Evolutionary conservation across 2,797 vertebrate genomes (phyloP), one percentile per base, ranked within the genome.

Genomic region (Aulostomus chinensis): DNA sequence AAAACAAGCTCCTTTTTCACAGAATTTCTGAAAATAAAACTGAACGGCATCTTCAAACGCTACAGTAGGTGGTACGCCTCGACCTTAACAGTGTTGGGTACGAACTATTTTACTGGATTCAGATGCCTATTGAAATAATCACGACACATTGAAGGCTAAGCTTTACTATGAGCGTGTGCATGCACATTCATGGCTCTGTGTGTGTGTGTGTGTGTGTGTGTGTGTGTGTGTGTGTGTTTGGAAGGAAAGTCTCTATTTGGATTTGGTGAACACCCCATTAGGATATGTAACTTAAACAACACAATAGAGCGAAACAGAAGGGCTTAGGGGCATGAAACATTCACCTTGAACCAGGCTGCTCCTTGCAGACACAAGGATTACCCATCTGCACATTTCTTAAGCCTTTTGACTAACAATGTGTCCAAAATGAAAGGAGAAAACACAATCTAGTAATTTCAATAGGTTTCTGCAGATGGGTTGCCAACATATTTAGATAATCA

Each of bases 381-480:
- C 89, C 92, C 92, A 93, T 93, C 92, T 93, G 92, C 90, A 91
- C 91, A 90, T 89, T 91, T 92, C 89, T 91, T 89, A 88, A 89
- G 91, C 88, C 89, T 91, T 90, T 92, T 91, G 89, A 92, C 88
- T 83, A 91, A 91, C 82, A 89, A 87, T 85, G 84, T 88, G 86
- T 90, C 81, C 78, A 85, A 91, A 90, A 91, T 89, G 87, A 91
- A 90, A 87, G 81, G 83, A 74, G 72, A 88, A 86, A 88, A 88
- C 79, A 87, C 84, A 85, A 90, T 91, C 88, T 88, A 86, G 88
- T 86, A 68, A 88, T 89, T 88, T 90, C 86, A 92, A 90, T 91
- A 76, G 85, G 81, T 85, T 80, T 81, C 80, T 85, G 86, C 89
- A 92, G 89, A 92, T 92, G 92, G 90, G 82, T 89, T 88, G 83